Evolutionary conservation across 2,888 invertebrate genomes (phyloP), one percentile per base, ranked within the genome.

Genomic region (Diarsia dahlii): DNA sequence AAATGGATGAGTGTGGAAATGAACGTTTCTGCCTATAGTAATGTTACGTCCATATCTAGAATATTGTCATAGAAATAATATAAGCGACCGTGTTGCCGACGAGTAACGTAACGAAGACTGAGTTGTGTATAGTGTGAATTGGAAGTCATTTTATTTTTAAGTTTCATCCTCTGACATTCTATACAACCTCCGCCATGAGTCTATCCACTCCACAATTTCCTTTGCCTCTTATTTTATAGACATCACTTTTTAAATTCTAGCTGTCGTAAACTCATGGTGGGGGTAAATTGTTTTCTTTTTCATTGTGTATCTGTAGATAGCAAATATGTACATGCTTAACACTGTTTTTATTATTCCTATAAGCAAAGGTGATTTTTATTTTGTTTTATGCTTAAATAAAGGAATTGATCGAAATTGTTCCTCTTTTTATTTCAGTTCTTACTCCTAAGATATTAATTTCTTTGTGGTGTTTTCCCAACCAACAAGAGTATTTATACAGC

Each of bases 331-430:
- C 70, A 88, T 84, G 88, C 85, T 87, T 83, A 70, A 79, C 69
- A 82, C 70, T 86, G 81, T 85, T 83, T 83, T 76, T 84, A 83
- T 84, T 87, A 89, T 85, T 81, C 84, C 87, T 88, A 81, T 90
- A 89, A 87, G 87, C 81, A 89, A 89, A 89, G 86, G 85, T 89
- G 73, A 77, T 83, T 82, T 84, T 84, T 90, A 90, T 92, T 80
- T 93, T 93, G 90, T 92, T 93, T 91, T 91, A 90, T 90, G 92
- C 92, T 93, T 92, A 88, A 93, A 93, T 94, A 93, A 94, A 93
- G 90, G 89, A 91, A 91, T 90, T 91, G 90, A 91, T 86, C 84
- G 76, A 88, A 69, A 18, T 67, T 18, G 45, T 74, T 63, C 0
- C 0, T 0, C 39, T 2, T 81, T 74, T 83, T 67, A 71, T 71